These are phyloP conservation scores for Gymnogyps californianus DNA, from an alignment of 2,113 vertebrate genomes.

Conservation along the genomic window DNA sequence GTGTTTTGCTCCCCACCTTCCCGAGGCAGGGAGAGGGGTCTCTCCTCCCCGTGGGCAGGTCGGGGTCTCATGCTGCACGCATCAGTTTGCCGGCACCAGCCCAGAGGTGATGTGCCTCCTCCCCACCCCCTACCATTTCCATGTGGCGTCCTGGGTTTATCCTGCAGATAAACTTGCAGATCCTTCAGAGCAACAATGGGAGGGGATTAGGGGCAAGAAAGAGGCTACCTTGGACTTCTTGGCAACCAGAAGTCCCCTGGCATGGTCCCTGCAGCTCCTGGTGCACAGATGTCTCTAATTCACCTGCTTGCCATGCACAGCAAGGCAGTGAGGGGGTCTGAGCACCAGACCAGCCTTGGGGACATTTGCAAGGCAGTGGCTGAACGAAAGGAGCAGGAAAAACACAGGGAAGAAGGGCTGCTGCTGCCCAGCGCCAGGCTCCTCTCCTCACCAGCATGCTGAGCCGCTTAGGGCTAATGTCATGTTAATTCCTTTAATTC, in stretches of 20 bases:
- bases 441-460: background rate
- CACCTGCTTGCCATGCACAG: background rate
- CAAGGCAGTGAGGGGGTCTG: background rate
- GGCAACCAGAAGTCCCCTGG: background rate
- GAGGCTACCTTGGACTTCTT: background rate
- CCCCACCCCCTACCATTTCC: background rate
- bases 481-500: background rate
- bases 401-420: background rate
- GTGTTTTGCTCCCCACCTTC: background rate
- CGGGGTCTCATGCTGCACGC: accelerated
- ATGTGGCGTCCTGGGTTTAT: background rate
- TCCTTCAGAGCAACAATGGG: accelerated
- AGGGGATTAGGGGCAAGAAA: background rate
- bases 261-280: accelerated
- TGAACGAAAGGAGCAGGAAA: background rate
- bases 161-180: background rate
- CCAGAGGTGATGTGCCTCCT: background rate
- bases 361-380: background rate
- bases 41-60: background rate
- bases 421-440: background rate
- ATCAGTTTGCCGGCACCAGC: background rate
- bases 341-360: background rate
- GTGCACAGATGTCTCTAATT: background rate
- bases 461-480: constrained; percentile 25
- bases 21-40: background rate